These are phyloP conservation scores for Halcyon malimbica DNA, from an alignment of 2,113 vertebrate genomes.

Conservation along the genomic window DNA sequence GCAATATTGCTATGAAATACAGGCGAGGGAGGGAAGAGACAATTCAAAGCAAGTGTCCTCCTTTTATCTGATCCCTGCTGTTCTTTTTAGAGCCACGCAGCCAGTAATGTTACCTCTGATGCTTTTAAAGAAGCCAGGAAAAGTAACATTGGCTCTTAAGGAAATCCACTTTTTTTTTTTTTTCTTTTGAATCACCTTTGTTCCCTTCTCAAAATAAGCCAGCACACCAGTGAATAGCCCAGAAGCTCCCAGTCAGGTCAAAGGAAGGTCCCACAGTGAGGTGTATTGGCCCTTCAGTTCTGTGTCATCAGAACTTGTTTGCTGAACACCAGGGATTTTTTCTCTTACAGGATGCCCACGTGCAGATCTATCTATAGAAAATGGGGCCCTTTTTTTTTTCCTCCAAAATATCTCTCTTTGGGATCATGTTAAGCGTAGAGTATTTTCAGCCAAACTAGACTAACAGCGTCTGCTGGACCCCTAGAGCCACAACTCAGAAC, in stretches of 20 bases:
- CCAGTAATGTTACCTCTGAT: neutral
- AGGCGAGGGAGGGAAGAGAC: neutral
- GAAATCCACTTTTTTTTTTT: neutral
- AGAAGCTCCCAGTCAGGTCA: neutral
- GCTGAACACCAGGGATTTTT: neutral
- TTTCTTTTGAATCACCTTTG: neutral
- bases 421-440: neutral
- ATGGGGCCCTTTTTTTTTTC: neutral
- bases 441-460: neutral
- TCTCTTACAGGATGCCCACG: neutral
- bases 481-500: neutral
- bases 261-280: neutral
- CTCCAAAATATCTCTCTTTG: neutral
- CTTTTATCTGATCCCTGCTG: constrained; percentile 18
- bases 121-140: neutral
- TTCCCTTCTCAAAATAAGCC: neutral
- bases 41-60: constrained; percentile 32
- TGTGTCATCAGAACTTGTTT: neutral
- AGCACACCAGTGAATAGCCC: neutral
- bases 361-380: neutral
- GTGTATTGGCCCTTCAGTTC: neutral
- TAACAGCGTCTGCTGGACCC: neutral
- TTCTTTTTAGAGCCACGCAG: neutral
- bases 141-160: neutral
- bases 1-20: neutral